A percentile compares a stretch with the other conserved stretches of the same genome.
Conservation (phyloP, 2,888 invertebrate genomes). For the Stegophylla sp. region DNA sequence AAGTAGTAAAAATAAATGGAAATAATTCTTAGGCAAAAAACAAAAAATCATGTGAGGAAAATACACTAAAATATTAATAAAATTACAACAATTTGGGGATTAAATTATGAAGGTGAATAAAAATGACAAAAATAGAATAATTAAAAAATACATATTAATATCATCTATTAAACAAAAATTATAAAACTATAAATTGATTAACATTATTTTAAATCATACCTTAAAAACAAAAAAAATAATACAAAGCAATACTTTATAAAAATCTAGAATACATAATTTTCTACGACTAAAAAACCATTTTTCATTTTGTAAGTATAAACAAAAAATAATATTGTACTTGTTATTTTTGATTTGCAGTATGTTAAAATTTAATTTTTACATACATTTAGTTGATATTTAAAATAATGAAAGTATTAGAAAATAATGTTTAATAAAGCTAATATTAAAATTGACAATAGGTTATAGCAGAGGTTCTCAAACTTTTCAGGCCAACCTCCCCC, state of each 20-base stretch:
- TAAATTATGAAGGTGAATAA: not conserved
- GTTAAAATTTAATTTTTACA: not conserved
- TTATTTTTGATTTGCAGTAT: constrained; percentile 22
- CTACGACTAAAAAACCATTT: constrained; percentile 10
- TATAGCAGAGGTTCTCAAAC: no score
- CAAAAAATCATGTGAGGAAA: not conserved
- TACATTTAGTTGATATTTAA: not conserved
- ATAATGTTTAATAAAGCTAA: constrained; percentile 10
- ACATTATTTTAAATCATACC: constrained; percentile 16
- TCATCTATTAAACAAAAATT: constrained; percentile 35
- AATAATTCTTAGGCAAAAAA: not conserved
- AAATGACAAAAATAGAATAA: not conserved
- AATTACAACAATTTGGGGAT: not conserved
- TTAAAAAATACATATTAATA: not conserved
- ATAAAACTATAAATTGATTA: constrained; percentile 43
- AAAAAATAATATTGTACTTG: not conserved
- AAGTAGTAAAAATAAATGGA: not conserved
- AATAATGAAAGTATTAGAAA: constrained; percentile 5
- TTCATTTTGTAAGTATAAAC: not conserved
- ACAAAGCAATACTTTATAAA: constrained; percentile 2
- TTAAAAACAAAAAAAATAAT: not conserved
- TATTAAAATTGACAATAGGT: constrained; percentile 33
- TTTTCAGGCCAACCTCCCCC: no score
- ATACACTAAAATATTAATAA: not conserved
- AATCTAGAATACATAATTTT: constrained; percentile 34